phyloP scores from a whole-genome alignment of 2,797 vertebrate genomes.

The Dallia pectoralis region DNA sequence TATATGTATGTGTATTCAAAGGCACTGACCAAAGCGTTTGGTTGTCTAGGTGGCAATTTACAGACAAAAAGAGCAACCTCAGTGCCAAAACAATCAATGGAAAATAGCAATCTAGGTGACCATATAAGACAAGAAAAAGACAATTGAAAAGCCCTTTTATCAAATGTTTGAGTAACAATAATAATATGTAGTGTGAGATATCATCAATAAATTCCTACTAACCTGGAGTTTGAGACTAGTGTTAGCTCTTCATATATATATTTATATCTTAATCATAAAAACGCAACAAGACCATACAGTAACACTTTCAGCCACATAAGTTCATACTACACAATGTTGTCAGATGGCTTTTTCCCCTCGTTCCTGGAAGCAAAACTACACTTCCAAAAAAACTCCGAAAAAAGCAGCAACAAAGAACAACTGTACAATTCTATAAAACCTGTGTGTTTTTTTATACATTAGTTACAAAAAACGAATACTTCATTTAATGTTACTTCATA shows the following conservation, averaged over 20 bases:
- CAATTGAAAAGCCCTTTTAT: slow-evolving; percentile 44
- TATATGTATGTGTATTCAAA: slow-evolving; percentile 36
- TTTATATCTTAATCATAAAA: slow-evolving; percentile 70
- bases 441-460: slow-evolving; percentile 98
- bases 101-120: slow-evolving; percentile 40
- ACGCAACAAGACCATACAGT: slow-evolving; percentile 60
- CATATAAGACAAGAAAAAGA: slow-evolving; percentile 43
- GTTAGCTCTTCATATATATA: slow-evolving; percentile 71
- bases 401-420: slow-evolving; percentile 70
- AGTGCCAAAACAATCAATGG: slow-evolving; percentile 31
- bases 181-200: slow-evolving; percentile 49
- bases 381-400: slow-evolving; percentile 53
- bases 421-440: slow-evolving; percentile 99
- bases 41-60: slow-evolving; percentile 21
- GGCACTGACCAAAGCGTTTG: slow-evolving; percentile 27
- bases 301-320: slow-evolving; percentile 66
- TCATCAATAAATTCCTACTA: slow-evolving; percentile 46
- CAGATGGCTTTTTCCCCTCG: slow-evolving; percentile 63
- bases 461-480: slow-evolving; percentile 98
- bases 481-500: slow-evolving; percentile 98
- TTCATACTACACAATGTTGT: slow-evolving; percentile 67
- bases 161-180: slow-evolving; percentile 39
- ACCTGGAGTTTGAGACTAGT: slow-evolving; percentile 74
- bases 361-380: slow-evolving; percentile 54
- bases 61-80: slow-evolving; percentile 19